Evolutionary conservation across 2,888 invertebrate genomes (phyloP), one percentile per base, ranked within the genome.

Genomic region (Thera britannica): DNA sequence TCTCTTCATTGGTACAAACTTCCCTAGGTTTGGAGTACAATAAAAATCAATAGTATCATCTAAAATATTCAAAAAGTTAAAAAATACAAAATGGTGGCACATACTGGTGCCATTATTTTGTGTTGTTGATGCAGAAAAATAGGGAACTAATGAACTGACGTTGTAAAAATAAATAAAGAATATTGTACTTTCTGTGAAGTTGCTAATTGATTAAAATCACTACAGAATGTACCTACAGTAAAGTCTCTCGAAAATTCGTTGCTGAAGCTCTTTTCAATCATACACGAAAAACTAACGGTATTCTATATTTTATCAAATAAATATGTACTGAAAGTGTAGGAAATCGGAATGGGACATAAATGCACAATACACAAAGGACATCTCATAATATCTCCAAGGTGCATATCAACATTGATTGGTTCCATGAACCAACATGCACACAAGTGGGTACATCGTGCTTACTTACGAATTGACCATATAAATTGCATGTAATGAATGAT

Each of bases 291-390:
- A 23, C 23, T 23, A 23, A 1, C 23, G 1, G 23, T 23, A 0
- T 23, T 23, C 23, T 23, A 23, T 23, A 23, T 23, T 23, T 23
- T 23, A 23, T 23, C 0, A 23, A 23, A 0, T 0, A 23, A 23
- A 23, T 23, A 23, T 23, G 23, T 23, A 23, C 23, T 23, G 51
- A 23, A 54, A 35, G 9, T 35, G 8, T 35, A 54, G 54, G 11
- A 36, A 54, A 12, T 56, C 2, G 48, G 60, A 67, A 62, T 9
- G 55, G 74, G 67, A 68, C 67, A 69, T 46, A 78, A 79, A 84
- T 82, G 82, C 75, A 74, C 64, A 72, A 64, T 76, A 73, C 75
- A 74, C 70, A 73, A 68, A 52, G 38, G 38, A 38, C 52, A 68
- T 61, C 67, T 64, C 62, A 58, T 52, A 51, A 58, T 54, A 52